Conservation (phyloP, 2,797 vertebrate genomes). For the Pangasius macronema region DNA sequence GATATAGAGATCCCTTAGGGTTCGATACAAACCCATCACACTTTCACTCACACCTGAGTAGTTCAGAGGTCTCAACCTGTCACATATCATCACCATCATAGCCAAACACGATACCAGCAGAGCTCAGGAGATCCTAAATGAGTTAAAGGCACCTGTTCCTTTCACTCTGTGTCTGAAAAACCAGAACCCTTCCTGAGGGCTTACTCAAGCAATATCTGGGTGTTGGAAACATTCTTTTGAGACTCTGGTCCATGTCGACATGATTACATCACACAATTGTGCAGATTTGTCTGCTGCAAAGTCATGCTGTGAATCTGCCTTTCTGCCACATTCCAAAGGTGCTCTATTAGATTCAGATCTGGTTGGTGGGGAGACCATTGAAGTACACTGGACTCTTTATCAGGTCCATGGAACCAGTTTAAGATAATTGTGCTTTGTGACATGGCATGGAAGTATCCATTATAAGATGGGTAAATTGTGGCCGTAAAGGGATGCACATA, state of each 20-base stretch:
- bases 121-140: conserved; percentile 3
- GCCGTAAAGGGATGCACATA: background rate
- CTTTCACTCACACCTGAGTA: conserved; percentile 25
- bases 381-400: background rate
- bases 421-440: background rate
- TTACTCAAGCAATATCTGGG: background rate
- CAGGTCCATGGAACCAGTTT: background rate
- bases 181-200: background rate
- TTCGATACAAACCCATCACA: conserved; percentile 26
- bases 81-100: conserved; percentile 11
- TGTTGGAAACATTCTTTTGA: too few relatives aligned
- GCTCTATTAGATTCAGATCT: background rate
- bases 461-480: background rate
- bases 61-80: conserved; percentile 27
- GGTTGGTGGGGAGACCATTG: too few relatives aligned
- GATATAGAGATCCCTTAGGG: conserved; percentile 11
- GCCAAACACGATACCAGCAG: background rate
- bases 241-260: too few relatives aligned
- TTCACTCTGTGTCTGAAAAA: conserved; percentile 10
- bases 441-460: background rate
- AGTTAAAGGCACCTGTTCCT: conserved; percentile 23
- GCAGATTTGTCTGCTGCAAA: background rate
- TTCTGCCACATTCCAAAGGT: too few relatives aligned
- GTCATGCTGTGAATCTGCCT: too few relatives aligned
- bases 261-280: background rate